Conservation (phyloP, 2,888 invertebrate genomes). For the Rhaphigaster nebulosa region DNA sequence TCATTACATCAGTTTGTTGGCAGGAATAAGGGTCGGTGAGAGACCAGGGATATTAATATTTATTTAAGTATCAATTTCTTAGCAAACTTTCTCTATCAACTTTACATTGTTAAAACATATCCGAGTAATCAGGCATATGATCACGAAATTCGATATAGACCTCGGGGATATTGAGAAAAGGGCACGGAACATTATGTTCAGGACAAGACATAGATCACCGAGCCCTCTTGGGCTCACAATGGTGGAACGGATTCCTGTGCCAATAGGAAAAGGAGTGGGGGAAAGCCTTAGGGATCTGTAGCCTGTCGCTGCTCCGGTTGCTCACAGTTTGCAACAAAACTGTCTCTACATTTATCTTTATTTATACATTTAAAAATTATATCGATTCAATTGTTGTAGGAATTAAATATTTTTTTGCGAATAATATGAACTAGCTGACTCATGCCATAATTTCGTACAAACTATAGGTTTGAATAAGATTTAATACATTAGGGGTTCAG, state of each 20-base stretch:
- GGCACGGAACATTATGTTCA: neutral
- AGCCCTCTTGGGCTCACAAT: neutral
- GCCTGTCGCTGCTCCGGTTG: neutral
- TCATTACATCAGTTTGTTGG: no score
- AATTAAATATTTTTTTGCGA: no score
- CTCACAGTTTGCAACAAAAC: neutral
- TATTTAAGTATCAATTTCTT: neutral
- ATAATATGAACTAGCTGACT: no score
- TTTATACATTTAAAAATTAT: no score
- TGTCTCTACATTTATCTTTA: neutral
- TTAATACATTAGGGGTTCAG: no score
- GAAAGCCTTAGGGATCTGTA: neutral
- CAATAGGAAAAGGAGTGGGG: slow-evolving; percentile 12
- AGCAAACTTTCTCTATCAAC: neutral
- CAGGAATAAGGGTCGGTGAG: no score
- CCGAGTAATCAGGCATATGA: neutral
- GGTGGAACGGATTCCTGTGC: neutral
- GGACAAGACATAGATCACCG: neutral
- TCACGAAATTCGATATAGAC: neutral
- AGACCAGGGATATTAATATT: neutral
- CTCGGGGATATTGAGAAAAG: neutral
- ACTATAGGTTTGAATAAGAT: no score
- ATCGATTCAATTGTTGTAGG: no score
- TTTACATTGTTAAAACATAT: neutral
- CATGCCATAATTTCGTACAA: no score